Percentiles rank a stretch among this genome's conserved stretches.
phyloP scores from a whole-genome alignment of 2,888 invertebrate genomes.

The Diplazon laetatorius region DNA sequence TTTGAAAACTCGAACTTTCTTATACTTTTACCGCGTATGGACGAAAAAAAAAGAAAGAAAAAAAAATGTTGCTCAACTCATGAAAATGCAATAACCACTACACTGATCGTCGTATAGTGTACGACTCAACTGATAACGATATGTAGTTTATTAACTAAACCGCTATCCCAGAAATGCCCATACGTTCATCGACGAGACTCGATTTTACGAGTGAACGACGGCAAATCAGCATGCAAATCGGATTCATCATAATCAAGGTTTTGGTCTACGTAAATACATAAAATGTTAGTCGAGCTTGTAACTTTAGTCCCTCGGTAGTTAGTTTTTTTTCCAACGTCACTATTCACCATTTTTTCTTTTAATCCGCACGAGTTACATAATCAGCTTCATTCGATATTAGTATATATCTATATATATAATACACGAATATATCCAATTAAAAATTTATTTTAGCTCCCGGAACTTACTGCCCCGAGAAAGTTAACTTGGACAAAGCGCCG shows the following conservation, averaged over 20 bases:
- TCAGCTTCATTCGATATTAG: background rate
- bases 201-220: constrained; percentile 14
- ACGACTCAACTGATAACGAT: background rate
- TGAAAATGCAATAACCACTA: too few species aligned
- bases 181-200: constrained; percentile 34
- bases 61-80: too few species aligned
- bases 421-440: background rate
- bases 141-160: constrained; percentile 8
- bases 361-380: constrained; percentile 18
- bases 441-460: constrained; percentile 68
- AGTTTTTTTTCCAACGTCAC: constrained; percentile 2
- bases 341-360: constrained; percentile 13
- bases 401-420: too few species aligned
- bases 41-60: too few species aligned
- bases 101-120: background rate
- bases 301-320: background rate
- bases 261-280: constrained; percentile 35
- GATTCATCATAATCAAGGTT: constrained; percentile 46
- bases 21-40: too few species aligned
- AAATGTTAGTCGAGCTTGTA: constrained; percentile 28
- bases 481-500: constrained; percentile 85
- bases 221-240: background rate
- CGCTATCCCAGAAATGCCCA: constrained; percentile 28
- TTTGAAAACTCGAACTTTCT: too few species aligned
- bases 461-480: constrained; percentile 82